A percentile compares a stretch with the other conserved stretches of the same genome.
phyloP scores from a whole-genome alignment of 2,113 vertebrate genomes.

The Delphinapterus leucas region DNA sequence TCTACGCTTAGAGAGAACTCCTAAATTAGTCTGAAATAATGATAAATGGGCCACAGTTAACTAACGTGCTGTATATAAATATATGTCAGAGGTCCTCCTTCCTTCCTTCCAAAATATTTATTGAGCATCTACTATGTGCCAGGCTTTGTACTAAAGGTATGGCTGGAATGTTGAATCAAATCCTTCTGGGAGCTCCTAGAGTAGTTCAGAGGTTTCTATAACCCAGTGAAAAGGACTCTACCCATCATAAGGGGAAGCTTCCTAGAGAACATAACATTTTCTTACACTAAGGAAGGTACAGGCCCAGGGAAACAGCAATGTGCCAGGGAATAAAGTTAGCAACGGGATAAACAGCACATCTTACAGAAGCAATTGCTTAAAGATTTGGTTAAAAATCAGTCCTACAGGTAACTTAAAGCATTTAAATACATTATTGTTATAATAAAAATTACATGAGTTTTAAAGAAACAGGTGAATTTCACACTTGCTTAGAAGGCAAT shows the following conservation, averaged over 20 bases:
- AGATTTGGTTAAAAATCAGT: background rate
- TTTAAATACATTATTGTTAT: background rate
- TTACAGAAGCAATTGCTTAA: background rate
- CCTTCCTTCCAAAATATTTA: background rate
- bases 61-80: background rate
- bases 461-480: background rate
- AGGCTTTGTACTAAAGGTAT: background rate
- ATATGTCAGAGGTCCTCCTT: background rate
- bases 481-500: background rate
- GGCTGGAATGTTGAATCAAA: background rate
- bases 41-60: background rate
- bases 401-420: background rate
- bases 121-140: background rate
- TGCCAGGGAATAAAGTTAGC: background rate
- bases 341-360: background rate
- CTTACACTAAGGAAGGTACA: background rate
- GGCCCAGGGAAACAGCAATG: background rate
- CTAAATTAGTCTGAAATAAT: background rate
- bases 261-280: background rate
- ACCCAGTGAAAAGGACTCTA: background rate
- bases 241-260: background rate
- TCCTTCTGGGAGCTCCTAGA: background rate
- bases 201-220: background rate
- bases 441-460: background rate
- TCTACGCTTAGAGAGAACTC: background rate